Evolutionary conservation across 2,797 vertebrate species (phyloP).

Genomic region (Chelon labrosus): DNA sequence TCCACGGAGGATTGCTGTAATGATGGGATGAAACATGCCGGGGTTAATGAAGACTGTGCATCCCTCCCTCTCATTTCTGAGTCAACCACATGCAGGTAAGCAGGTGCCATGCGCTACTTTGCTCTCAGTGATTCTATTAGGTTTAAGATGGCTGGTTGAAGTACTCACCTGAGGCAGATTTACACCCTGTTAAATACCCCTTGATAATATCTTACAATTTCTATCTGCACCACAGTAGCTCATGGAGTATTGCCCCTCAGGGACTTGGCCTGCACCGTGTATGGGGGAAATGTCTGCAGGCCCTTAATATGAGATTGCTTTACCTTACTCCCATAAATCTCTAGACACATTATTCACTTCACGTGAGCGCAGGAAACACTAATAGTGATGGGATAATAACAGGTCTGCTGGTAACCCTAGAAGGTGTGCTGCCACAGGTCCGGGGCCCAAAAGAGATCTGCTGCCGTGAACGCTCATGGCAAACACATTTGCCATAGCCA

Average conservation of each 20-base stretch:
- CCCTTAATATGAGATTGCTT: slow-evolving; percentile 56
- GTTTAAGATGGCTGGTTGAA: neutral
- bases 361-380: slow-evolving; percentile 62
- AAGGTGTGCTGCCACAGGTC: slow-evolving; percentile 68
- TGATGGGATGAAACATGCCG: slow-evolving; percentile 88
- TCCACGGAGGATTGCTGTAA: slow-evolving; percentile 90
- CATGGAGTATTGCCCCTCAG: slow-evolving; percentile 10
- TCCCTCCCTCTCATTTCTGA: slow-evolving; percentile 84
- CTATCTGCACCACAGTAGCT: slow-evolving; percentile 30
- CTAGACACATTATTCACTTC: slow-evolving; percentile 69
- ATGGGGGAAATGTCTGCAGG: slow-evolving; percentile 26
- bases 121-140: neutral
- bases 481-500: slow-evolving; percentile 75
- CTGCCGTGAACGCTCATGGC: slow-evolving; percentile 62
- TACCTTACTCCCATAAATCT: slow-evolving; percentile 67
- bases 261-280: slow-evolving; percentile 17
- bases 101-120: neutral
- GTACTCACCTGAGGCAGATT: slow-evolving; percentile 18
- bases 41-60: slow-evolving; percentile 84
- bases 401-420: slow-evolving; percentile 64
- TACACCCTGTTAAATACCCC: slow-evolving; percentile 35
- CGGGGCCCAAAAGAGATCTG: slow-evolving; percentile 59
- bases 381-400: slow-evolving; percentile 72
- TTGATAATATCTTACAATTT: slow-evolving; percentile 30
- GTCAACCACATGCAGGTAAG: slow-evolving; percentile 92